Conservation (phyloP, 2,113 vertebrate species). For the Struthidea cinerea region DNA sequence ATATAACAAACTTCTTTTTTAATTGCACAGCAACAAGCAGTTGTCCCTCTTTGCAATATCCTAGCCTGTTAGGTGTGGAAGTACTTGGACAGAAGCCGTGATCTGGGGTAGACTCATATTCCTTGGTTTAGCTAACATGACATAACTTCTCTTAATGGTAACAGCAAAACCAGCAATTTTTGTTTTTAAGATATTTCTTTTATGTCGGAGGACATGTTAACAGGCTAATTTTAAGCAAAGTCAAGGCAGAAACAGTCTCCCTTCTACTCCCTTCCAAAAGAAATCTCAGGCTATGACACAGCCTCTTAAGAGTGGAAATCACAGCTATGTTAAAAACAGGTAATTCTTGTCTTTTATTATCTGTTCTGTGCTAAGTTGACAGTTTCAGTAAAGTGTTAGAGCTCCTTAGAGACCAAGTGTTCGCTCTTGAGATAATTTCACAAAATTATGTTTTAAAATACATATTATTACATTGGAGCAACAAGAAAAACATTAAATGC, state of each 20-base stretch:
- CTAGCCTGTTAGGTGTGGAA: neutral
- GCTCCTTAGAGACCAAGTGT: neutral
- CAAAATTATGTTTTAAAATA: slow-evolving; percentile 7
- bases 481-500: neutral
- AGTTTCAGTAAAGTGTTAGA: neutral
- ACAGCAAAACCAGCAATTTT: fast-evolving
- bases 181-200: neutral
- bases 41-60: neutral
- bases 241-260: neutral
- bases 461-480: neutral
- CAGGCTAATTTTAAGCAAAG: neutral
- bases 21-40: no score
- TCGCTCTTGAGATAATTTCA: neutral
- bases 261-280: neutral
- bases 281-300: neutral
- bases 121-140: neutral
- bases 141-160: neutral
- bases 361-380: neutral
- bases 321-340: neutral
- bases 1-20: no score
- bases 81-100: neutral
- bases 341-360: neutral
- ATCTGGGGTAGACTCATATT: neutral
- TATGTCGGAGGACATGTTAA: neutral
- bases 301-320: neutral